Conservation (phyloP, 2,888 invertebrate genomes). For the Napeogenes inachia region DNA sequence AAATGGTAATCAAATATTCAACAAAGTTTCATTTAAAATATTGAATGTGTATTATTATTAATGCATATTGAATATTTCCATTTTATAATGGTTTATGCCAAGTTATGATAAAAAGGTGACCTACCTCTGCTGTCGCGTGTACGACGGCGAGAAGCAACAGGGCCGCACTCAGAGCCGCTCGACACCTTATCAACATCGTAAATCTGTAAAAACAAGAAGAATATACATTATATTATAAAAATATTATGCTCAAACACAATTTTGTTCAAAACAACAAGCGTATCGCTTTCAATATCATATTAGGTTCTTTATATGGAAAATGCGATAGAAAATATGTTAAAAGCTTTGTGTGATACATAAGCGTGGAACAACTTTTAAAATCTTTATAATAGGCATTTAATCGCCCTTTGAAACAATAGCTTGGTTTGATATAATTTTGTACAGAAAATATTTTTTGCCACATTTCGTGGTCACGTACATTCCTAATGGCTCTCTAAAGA, state of each 20-base stretch:
- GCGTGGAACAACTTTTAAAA: constrained; percentile 22
- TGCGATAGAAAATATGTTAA: not conserved
- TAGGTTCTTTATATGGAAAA: too few relatives aligned
- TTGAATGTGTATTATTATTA: too few relatives aligned
- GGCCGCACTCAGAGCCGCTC: constrained; percentile 84
- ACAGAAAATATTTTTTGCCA: constrained; percentile 31
- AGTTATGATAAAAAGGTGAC: constrained; percentile 27
- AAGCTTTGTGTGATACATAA: not conserved
- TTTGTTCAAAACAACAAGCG: too few relatives aligned
- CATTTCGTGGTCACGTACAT: constrained; percentile 44
- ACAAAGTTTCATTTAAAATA: too few relatives aligned
- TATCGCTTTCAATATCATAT: too few relatives aligned
- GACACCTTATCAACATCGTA: constrained; percentile 85
- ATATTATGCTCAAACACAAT: not conserved
- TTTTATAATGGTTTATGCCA: too few relatives aligned
- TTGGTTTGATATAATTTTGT: constrained; percentile 27
- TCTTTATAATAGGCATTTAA: constrained; percentile 29
- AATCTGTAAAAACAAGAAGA: constrained; percentile 73
- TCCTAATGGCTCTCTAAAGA: constrained; percentile 41
- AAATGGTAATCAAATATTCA: too few relatives aligned
- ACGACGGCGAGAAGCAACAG: constrained; percentile 72
- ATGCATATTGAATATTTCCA: too few relatives aligned
- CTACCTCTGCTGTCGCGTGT: constrained; percentile 80
- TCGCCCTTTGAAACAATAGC: constrained; percentile 23
- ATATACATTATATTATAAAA: constrained; percentile 30